phyloP scores from a whole-genome alignment of 2,113 vertebrate species.

The Calidris pygmaea region DNA sequence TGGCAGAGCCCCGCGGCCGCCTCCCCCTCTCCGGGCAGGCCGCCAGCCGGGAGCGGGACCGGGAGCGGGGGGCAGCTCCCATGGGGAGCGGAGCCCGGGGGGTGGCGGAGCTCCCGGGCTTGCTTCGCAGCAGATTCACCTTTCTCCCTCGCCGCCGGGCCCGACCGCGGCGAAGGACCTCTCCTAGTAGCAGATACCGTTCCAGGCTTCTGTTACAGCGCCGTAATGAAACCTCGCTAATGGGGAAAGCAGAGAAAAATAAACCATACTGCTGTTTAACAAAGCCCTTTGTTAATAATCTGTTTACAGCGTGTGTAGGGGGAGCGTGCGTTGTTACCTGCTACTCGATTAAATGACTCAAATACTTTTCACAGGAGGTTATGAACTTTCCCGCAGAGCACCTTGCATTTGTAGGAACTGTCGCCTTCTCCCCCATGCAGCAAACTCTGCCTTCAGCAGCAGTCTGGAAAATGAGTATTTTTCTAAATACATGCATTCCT shows the following conservation, averaged over 20 bases:
- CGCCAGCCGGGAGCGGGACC: not conserved
- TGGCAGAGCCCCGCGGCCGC: not conserved
- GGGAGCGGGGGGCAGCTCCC: not conserved
- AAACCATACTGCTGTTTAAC: fast-evolving
- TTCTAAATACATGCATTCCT: fast-evolving
- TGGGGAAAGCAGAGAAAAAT: fast-evolving
- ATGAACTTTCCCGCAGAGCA: not conserved
- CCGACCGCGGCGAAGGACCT: not conserved
- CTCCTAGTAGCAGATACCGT: fast-evolving
- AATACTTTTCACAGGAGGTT: not conserved
- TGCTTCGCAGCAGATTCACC: fast-evolving
- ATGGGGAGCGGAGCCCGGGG: no score
- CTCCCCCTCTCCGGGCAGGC: not conserved
- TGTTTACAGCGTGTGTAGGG: fast-evolving
- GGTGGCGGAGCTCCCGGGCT: not conserved
- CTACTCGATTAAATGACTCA: not conserved
- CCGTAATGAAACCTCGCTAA: fast-evolving
- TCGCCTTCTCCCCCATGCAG: fast-evolving
- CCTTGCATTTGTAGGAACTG: not conserved
- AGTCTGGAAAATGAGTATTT: fast-evolving
- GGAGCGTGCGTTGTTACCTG: fast-evolving
- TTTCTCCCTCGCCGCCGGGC: no score
- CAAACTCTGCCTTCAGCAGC: not conserved
- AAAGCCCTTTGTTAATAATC: not conserved
- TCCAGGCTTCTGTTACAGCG: fast-evolving